Conservation (phyloP, 2,113 vertebrate genomes). For the Labrus mixtus region DNA sequence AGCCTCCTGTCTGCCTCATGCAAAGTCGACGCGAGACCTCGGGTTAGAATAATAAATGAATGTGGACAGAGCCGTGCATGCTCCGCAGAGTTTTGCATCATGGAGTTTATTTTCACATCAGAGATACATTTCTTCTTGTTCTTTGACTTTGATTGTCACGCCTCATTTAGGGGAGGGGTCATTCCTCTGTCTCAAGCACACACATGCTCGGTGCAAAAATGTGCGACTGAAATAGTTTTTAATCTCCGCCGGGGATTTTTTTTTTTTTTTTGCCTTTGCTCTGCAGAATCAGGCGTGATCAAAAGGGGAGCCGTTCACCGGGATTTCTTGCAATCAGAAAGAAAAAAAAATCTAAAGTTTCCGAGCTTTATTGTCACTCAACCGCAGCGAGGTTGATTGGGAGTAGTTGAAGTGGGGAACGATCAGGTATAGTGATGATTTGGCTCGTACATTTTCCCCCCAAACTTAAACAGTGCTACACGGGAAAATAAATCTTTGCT, state of each 20-base stretch:
- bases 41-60: slow-evolving; percentile 72
- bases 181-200: slow-evolving; percentile 38
- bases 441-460: slow-evolving; percentile 19
- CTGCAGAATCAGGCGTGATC: slow-evolving; percentile 36
- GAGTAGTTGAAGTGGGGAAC: slow-evolving; percentile 19
- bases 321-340: slow-evolving; percentile 45
- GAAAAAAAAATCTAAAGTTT: slow-evolving; percentile 64
- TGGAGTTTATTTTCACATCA: slow-evolving; percentile 74
- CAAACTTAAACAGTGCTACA: slow-evolving; percentile 37
- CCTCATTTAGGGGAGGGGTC: slow-evolving; percentile 73
- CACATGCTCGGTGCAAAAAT: slow-evolving; percentile 61
- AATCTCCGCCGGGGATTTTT: slow-evolving; percentile 25
- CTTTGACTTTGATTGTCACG: slow-evolving; percentile 75
- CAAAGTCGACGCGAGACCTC: slow-evolving; percentile 43
- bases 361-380: slow-evolving; percentile 34
- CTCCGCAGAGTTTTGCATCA: slow-evolving; percentile 62
- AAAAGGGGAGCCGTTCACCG: slow-evolving; percentile 38
- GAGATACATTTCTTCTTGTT: slow-evolving; percentile 75
- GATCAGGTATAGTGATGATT: slow-evolving; percentile 50
- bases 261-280: slow-evolving; percentile 18
- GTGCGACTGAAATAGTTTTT: slow-evolving; percentile 43
- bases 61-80: slow-evolving; percentile 46
- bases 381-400: slow-evolving; percentile 44
- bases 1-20: slow-evolving; percentile 37
- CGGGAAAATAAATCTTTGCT: slow-evolving; percentile 47